These are phyloP conservation scores for Enteromius afrohamiltoni DNA, from an alignment of 2,797 vertebrate genomes.

Conservation along the genomic window DNA sequence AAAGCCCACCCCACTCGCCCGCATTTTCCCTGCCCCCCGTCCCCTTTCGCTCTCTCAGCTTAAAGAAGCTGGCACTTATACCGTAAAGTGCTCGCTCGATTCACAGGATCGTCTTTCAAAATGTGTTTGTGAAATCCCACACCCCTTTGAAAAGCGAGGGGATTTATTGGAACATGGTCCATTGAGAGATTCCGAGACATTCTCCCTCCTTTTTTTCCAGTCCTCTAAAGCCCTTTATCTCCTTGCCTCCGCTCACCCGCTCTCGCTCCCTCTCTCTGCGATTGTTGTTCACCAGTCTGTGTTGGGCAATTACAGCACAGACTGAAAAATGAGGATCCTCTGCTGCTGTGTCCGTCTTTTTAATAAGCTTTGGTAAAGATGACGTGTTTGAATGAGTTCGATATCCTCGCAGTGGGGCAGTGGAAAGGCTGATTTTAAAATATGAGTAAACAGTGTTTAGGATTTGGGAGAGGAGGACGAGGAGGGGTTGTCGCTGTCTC, in stretches of 20 bases:
- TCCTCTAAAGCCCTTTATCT: conserved; percentile 64
- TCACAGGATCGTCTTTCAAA: conserved; percentile 73
- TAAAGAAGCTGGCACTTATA: conserved; percentile 67
- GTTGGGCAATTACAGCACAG: conserved; percentile 79
- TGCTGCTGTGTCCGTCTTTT: conserved; percentile 76
- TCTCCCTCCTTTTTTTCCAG: conserved; percentile 39
- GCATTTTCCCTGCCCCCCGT: conserved; percentile 36
- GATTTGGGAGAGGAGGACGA: conserved; percentile 64
- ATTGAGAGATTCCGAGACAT: conserved; percentile 77
- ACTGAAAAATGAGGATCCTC: conserved; percentile 46
- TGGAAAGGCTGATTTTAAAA: conserved; percentile 77
- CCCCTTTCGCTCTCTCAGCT: conserved; percentile 50
- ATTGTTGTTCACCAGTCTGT: conserved; percentile 77
- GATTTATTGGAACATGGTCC: conserved; percentile 79
- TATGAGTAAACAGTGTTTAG: conserved; percentile 75
- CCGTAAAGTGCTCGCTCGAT: conserved; percentile 70
- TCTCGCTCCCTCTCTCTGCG: conserved; percentile 69
- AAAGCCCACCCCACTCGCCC: conserved; percentile 46
- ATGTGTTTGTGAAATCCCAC: conserved; percentile 76
- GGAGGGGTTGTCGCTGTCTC: conserved; percentile 25
- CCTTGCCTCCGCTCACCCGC: conserved; percentile 48
- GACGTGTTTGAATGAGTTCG: conserved; percentile 81
- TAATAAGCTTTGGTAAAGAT: conserved; percentile 84
- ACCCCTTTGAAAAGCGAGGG: conserved; percentile 68
- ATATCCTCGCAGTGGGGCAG: conserved; percentile 76